Evolutionary conservation across 2,888 invertebrate genomes (phyloP), one percentile per base, ranked within the genome.

Genomic region (Eilema caniola): DNA sequence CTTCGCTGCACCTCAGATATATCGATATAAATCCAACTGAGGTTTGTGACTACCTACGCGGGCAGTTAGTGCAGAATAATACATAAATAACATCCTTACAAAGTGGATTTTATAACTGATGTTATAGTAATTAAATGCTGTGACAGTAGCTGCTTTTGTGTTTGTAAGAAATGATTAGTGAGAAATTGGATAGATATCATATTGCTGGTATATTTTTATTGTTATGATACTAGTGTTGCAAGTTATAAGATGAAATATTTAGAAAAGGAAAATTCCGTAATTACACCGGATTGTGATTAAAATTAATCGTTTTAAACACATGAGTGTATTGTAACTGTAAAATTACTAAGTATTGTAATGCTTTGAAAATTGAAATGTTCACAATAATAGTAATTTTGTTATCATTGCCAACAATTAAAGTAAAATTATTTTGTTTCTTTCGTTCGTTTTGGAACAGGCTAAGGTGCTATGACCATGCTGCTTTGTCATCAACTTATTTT

Each of bases 11-110:
- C 71, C 69, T 75, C 74, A 73, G 76, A 81, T 75, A 73, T 83
- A 81, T 81, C 83, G 88, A 91, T 92, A 91, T 92, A 89, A 87
- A 87, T 89, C 79, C 76, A 67, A 71, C 71, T 41, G 69, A 72
- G 66, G 74, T 61, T 31, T 67, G 63, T 64, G 41, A 73, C 74
- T 78, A 80, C 73, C 77, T 74, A 79, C 74, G 67, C 62, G 69
- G 73, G 80, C 77, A 80, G 76, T 82, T 83, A 81, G 79, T 80
- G 81, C 80, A 76, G 81, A 82, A 82, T 82, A 82, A 79, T 77
- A 75, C 79, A 83, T 83, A 79, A 79, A 81, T 81, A 82, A 82
- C 71, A 61, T 41, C 66, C 68, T 72, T 62, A 80, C 69, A 78
- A 80, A 80, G 69, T 70, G 56, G 24, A 60, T 69, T 76, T 70